Evolutionary conservation across 2,888 invertebrate species (phyloP), one percentile per base, ranked within the genome.

Genomic region (Apotomis turbidana): DNA sequence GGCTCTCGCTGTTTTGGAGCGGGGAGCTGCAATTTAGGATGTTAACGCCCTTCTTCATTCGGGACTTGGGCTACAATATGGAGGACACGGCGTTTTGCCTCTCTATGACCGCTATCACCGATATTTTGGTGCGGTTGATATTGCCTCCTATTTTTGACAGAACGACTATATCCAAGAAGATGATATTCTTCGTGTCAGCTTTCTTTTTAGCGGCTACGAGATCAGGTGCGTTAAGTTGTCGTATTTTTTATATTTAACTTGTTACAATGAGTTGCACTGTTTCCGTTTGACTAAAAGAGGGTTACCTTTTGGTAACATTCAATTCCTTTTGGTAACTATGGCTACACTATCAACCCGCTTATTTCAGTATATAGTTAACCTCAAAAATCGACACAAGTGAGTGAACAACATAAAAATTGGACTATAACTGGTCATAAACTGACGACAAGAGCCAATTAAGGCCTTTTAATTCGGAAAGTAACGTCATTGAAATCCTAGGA

Each of bases 21-120:
- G 96, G 96, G 62, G 96, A 96, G 84, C 94, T 96, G 85, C 96
- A 96, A 82, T 96, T 96, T 86, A 95, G 96, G 86, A 95, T 95
- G 95, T 94, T 95, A 60, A 95, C 95, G 57, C 95, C 95, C 12
- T 96, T 96, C 86, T 96, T 96, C 84, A 95, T 96, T 76, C 92
- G 93, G 61, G 94, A 94, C 81, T 85, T 95, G 80, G 95, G 95
- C 1, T 95, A 95, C 82, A 93, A 94, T 73, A 95, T 95, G 86
- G 88, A 94, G 58, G 96, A 96, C 77, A 95, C 96, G 36, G 96
- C 97, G 63, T 95, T 95, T 81, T 97, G 96, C 81, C 90, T 96
- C 61, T 96, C 96, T 6, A 94, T 96, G 82, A 96, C 96, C 49
- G 96, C 96, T 8, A 95, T 96, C 44, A 95, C 96, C 10, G 97